phyloP scores from a whole-genome alignment of 2,113 vertebrate species.

The Piprites chloris region DNA sequence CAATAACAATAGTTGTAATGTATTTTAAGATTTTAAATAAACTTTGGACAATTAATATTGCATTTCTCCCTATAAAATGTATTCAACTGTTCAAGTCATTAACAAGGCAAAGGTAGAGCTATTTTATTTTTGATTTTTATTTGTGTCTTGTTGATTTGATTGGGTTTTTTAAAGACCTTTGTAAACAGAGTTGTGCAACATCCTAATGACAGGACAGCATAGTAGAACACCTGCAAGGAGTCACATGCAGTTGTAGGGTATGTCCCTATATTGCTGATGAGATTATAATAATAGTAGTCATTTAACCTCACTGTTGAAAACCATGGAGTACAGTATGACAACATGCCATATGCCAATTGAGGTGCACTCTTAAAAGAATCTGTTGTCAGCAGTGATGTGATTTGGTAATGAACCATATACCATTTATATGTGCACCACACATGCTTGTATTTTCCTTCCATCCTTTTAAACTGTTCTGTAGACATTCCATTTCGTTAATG shows the following conservation, averaged over 20 bases:
- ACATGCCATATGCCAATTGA: neutral
- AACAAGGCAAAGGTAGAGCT: neutral
- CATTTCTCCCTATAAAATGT: neutral
- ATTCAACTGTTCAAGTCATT: neutral
- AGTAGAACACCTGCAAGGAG: neutral
- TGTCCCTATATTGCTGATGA: neutral
- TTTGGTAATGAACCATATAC: neutral
- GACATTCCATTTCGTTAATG: neutral
- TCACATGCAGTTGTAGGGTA: neutral
- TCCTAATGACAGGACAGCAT: neutral
- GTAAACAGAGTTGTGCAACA: neutral
- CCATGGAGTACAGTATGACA: neutral
- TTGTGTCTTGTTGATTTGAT: neutral
- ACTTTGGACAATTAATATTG: neutral
- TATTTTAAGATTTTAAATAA: neutral
- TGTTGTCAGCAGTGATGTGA: neutral
- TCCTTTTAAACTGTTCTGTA: neutral
- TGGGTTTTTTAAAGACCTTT: neutral
- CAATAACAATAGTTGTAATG: neutral
- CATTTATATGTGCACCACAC: neutral
- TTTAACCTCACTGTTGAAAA: neutral
- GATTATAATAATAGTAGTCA: neutral
- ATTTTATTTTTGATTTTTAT: neutral
- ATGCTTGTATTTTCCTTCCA: neutral
- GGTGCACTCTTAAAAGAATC: neutral